A percentile compares a stretch with the other conserved stretches of the same genome.
Evolutionary conservation across 1,140 invertebrate species (phyloP).

Genomic region (Bombus waltoni): DNA sequence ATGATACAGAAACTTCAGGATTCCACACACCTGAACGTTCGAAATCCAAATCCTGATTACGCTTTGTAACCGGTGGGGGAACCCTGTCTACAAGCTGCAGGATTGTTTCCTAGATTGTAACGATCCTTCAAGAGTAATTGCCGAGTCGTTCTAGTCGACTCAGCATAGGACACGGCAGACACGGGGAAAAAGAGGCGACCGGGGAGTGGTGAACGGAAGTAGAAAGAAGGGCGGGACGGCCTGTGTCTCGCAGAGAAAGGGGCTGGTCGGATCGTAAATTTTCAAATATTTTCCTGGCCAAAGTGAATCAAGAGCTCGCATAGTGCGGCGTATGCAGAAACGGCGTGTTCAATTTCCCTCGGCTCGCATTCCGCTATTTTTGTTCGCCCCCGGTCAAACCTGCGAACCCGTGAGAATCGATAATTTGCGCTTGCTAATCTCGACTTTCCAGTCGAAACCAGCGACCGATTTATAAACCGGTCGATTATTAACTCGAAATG

Average conservation of each 20-base stretch:
- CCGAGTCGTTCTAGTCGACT: conserved; percentile 76
- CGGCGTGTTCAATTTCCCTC: conserved; percentile 44
- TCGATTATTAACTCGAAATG: conserved; percentile 45
- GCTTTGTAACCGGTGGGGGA: not conserved
- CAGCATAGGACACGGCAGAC: conserved; percentile 67
- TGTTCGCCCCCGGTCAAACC: not conserved
- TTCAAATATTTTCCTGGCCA: conserved; percentile 76
- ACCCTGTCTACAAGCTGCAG: conserved; percentile 64
- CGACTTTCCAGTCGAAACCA: not conserved
- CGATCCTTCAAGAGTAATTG: conserved; percentile 78
- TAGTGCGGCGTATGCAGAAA: conserved; percentile 68
- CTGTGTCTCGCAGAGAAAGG: not conserved
- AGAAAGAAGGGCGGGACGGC: not conserved
- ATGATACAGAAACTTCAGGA: too few species aligned
- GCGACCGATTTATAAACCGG: too few species aligned
- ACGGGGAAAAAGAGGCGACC: conserved; percentile 33
- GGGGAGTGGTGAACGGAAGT: not conserved
- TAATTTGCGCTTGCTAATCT: conserved; percentile 42
- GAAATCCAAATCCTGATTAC: not conserved
- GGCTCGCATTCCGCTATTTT: conserved; percentile 44
- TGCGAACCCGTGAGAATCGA: not conserved
- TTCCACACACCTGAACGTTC: not conserved
- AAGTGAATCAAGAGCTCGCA: conserved; percentile 68
- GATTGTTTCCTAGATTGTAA: conserved; percentile 75
- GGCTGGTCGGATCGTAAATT: conserved; percentile 70